Evolutionary conservation across 2,113 vertebrate genomes (phyloP).

Genomic region (Dinomys branickii): DNA sequence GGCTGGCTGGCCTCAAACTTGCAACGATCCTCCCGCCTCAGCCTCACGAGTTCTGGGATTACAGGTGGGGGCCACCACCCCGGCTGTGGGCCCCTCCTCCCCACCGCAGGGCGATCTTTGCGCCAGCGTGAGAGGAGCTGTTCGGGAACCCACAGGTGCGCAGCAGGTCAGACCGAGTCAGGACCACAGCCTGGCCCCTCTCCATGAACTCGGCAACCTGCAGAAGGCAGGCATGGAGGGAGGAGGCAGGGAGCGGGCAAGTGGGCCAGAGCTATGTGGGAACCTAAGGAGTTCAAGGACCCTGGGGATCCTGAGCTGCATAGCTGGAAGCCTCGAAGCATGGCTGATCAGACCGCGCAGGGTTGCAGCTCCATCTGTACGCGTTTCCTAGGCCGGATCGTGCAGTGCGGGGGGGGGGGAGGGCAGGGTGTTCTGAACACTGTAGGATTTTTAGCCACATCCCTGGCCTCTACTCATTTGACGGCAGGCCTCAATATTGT

Average conservation of each 20-base stretch:
- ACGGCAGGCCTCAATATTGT: background rate
- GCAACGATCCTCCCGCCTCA: no score
- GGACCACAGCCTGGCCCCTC: background rate
- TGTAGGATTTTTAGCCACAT: rapidly evolving
- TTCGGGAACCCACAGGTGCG: background rate
- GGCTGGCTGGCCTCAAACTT: no score
- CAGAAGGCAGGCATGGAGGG: background rate
- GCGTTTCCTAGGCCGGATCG: rapidly evolving
- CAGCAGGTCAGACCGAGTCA: background rate
- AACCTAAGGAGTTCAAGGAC: background rate
- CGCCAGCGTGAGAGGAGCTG: background rate
- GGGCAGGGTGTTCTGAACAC: rapidly evolving
- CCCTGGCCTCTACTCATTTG: rapidly evolving
- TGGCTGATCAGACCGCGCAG: rapidly evolving
- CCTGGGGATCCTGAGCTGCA: background rate
- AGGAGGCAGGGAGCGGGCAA: rapidly evolving
- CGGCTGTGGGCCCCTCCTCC: no score
- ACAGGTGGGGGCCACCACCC: no score
- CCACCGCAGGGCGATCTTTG: background rate
- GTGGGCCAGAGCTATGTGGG: background rate
- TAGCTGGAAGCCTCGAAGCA: no score
- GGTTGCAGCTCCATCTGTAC: rapidly evolving
- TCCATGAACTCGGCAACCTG: background rate
- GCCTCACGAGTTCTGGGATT: no score
- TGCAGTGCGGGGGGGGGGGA: background rate